Conservation (phyloP, 1,140 invertebrate species). For the Zaprionus lachaisei region DNA sequence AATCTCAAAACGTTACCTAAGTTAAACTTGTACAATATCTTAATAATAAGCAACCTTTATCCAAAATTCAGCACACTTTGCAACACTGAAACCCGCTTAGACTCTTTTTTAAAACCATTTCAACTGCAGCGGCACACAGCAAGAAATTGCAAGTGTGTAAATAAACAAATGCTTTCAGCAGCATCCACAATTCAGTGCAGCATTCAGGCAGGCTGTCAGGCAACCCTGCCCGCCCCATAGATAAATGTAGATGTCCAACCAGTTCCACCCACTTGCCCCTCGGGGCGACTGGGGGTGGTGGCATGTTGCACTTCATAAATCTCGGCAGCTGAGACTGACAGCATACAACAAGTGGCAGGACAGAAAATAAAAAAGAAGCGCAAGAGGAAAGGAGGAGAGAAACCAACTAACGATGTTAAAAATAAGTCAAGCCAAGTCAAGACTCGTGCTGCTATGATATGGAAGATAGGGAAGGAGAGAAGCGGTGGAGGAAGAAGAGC, state of each 20-base stretch:
- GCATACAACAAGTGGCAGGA: slow-evolving; percentile 70
- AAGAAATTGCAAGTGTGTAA: slow-evolving; percentile 2
- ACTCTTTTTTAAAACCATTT: slow-evolving; percentile 39
- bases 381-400: not conserved
- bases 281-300: slow-evolving; percentile 6
- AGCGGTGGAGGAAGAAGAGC: slow-evolving; percentile 33
- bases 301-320: slow-evolving; percentile 78
- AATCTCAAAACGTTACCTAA: too few relatives aligned
- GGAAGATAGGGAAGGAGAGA: slow-evolving; percentile 44
- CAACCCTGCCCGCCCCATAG: slow-evolving; percentile 14
- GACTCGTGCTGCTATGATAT: slow-evolving; percentile 54
- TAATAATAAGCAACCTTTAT: not conserved
- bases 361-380: slow-evolving; percentile 31
- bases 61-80: not conserved
- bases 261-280: slow-evolving; percentile 14
- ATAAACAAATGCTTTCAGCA: slow-evolving; percentile 37
- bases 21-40: too few relatives aligned
- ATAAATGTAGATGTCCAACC: slow-evolving; percentile 49
- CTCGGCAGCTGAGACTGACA: slow-evolving; percentile 76
- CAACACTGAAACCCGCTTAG: slow-evolving; percentile 19
- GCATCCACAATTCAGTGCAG: slow-evolving; percentile 23
- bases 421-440: slow-evolving; percentile 66
- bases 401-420: slow-evolving; percentile 73
- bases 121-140: not conserved
- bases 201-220: slow-evolving; percentile 3